Percentiles rank a stretch among this genome's conserved stretches.
Evolutionary conservation across 2,888 invertebrate genomes (phyloP).

Genomic region (Eumerus sabulonum): DNA sequence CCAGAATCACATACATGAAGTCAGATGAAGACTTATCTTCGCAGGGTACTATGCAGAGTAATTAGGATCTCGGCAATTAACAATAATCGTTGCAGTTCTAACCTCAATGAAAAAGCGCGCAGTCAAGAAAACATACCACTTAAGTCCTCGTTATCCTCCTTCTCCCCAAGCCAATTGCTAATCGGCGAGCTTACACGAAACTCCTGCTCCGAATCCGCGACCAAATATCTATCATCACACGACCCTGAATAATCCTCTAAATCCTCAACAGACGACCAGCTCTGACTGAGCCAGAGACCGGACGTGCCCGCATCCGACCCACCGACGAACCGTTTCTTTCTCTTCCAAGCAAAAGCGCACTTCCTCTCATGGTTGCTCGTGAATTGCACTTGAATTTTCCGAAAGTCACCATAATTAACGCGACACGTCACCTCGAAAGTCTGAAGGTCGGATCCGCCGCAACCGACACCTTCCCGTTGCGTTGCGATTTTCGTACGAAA

Average conservation of each 20-base stretch:
- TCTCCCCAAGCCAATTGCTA: conserved; percentile 21
- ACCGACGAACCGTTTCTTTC: conserved; percentile 47
- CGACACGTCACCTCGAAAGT: conserved; percentile 69
- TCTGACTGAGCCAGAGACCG: conserved; percentile 46
- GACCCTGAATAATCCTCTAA: conserved; percentile 49
- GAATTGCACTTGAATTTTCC: conserved; percentile 70
- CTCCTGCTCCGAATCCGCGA: conserved; percentile 53
- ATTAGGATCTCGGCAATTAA: too few relatives aligned
- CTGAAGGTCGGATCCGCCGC: conserved; percentile 45
- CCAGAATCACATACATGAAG: too few relatives aligned
- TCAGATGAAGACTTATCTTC: too few relatives aligned
- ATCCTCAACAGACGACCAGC: conserved; percentile 56
- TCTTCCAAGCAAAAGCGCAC: conserved; percentile 71
- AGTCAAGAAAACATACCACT: conserved; percentile 47
- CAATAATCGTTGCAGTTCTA: too few relatives aligned
- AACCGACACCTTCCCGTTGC: conserved; percentile 12
- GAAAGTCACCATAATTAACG: conserved; percentile 68
- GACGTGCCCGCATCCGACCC: conserved; percentile 7
- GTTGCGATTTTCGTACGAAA: conserved; percentile 64
- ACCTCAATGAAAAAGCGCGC: too few relatives aligned
- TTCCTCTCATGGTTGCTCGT: conserved; percentile 49
- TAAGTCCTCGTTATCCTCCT: not conserved
- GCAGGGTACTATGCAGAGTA: too few relatives aligned
- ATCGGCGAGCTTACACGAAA: conserved; percentile 56
- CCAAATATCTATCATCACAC: conserved; percentile 30